Evolutionary conservation across 2,797 vertebrate genomes (phyloP).

Genomic region (Mormyrus proboscirostris): DNA sequence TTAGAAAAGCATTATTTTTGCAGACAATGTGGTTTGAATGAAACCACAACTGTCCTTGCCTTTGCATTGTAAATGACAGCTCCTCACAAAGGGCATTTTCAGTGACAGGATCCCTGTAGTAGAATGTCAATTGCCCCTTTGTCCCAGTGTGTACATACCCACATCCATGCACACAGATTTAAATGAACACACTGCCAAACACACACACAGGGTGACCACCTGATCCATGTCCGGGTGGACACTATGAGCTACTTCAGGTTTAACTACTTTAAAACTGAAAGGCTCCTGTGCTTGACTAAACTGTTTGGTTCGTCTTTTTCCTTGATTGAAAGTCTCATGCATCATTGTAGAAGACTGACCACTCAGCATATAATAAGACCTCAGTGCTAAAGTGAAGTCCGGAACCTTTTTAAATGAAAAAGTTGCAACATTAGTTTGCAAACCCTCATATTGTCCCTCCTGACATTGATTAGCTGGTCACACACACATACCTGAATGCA

Average conservation of each 20-base stretch:
- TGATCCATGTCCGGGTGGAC: neutral
- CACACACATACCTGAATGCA: neutral
- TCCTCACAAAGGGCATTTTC: slow-evolving; percentile 62
- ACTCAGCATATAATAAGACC: neutral
- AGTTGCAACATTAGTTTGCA: neutral
- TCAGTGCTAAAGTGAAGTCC: neutral
- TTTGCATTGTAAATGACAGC: slow-evolving; percentile 69
- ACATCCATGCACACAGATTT: slow-evolving; percentile 32
- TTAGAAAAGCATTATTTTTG: slow-evolving; percentile 66
- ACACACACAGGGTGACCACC: neutral
- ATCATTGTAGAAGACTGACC: neutral
- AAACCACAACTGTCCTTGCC: slow-evolving; percentile 51
- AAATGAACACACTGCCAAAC: neutral
- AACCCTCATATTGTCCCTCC: neutral
- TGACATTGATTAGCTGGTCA: neutral
- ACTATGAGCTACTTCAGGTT: neutral
- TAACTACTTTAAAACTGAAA: neutral
- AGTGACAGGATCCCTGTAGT: slow-evolving; percentile 57
- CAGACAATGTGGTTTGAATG: slow-evolving; percentile 57
- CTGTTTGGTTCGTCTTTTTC: neutral
- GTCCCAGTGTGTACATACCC: slow-evolving; percentile 23
- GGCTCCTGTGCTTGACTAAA: neutral
- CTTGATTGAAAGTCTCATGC: neutral
- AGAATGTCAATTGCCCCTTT: slow-evolving; percentile 30
- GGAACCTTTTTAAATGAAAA: neutral